Base-by-base conservation (phyloP, 2,888 invertebrate species). In the Coremacera marginata region DNA sequence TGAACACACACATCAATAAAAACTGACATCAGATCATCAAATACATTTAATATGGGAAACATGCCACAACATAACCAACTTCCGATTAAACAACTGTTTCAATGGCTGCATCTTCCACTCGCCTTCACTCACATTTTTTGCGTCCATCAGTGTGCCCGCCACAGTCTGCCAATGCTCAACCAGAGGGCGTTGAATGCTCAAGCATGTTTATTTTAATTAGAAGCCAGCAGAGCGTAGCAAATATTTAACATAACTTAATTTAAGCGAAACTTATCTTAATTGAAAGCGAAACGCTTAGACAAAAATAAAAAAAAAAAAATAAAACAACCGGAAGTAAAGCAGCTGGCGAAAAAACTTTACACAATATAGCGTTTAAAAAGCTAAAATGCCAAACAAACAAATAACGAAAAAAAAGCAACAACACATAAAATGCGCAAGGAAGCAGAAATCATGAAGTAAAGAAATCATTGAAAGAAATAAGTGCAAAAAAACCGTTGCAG, bases 201-300 rank as follows among this genome's bases (percentile, higher is more conserved):
- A 70, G 44, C 72, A 37, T 52, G 74, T 65, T 74, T 65, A 65
- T 65, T 74, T 74, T 65, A 74, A 74, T 74, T 74, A 74, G 55
- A 65, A 74, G 65, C 52, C 65, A 74, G 52, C 74, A 27, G 22
- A 74, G 74, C 55, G 34, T 27, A 25, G 52, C 65, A 74, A 74
- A 74, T 74, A 74, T 65, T 74, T 74, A 65, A 65, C 65, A 55
- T 37, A 74, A 74, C 63, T 74, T 74, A 25, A 65, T 55, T 74
- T 74, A 62, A 73, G 16, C 34, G 37, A 7, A 65, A 65, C 52
- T 63, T 34, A 65, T 52, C 22, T 34, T 67, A 74, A 65, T 74
- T 67, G 74, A 74, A 73, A 55, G 65, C 37, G 67, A 65, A 34
- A 19, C 14, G 31, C 16, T n/a, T 19, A 49, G 22, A 72, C 3